Conservation (phyloP, 2,797 vertebrate species). For the Pipistrellus pygmaeus region DNA sequence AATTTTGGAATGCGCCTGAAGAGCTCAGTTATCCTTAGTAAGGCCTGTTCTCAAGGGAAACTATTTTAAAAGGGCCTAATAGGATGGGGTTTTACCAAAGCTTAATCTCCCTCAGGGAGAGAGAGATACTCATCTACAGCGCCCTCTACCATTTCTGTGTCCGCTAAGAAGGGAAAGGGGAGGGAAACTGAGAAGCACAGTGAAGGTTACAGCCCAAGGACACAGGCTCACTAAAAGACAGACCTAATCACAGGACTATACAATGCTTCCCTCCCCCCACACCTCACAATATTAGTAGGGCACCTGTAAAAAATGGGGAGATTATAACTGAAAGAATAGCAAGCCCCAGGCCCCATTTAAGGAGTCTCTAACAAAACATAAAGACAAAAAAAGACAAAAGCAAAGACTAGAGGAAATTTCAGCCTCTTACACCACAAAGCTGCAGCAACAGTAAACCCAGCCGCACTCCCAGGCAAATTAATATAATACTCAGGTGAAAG, state of each 20-base stretch:
- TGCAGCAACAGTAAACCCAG: neutral
- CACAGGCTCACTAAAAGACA: neutral
- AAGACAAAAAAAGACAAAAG: neutral
- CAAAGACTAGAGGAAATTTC: neutral
- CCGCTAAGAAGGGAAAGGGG: neutral
- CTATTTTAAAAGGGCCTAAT: neutral
- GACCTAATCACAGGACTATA: neutral
- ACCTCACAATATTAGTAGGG: neutral
- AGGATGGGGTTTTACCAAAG: neutral
- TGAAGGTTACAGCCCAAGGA: neutral
- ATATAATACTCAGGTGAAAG: neutral
- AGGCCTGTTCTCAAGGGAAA: neutral
- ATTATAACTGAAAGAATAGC: neutral
- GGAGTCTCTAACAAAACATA: neutral
- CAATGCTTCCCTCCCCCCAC: neutral
- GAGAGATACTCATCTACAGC: neutral
- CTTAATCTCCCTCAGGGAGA: neutral
- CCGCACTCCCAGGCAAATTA: neutral
- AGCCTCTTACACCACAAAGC: neutral
- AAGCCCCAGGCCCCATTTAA: neutral
- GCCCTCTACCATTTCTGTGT: neutral
- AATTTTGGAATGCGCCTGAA: neutral
- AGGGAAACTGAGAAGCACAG: neutral
- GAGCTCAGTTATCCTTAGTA: neutral
- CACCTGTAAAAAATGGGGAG: neutral